Evolutionary conservation across 2,113 vertebrate species (phyloP), one percentile per base, ranked within the genome.

Genomic region (Geococcyx californianus): DNA sequence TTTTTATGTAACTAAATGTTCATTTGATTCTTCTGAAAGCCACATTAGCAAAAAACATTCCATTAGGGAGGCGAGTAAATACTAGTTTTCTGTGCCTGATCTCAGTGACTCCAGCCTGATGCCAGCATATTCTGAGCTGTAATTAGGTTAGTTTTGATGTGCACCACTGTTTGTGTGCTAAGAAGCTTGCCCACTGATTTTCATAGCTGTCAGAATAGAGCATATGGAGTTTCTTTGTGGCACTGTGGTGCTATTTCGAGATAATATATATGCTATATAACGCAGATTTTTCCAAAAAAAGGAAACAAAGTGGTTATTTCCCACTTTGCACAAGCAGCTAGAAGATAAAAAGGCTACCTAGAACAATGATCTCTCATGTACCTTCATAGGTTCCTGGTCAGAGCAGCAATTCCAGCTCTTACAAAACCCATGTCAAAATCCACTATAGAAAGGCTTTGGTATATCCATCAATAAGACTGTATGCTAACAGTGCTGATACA

Each of bases 21-120:
- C 29, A 2, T 74, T 92, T 93, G 68, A 89, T 97, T 96, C 75
- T 87, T 64, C 75, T 85, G 68, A 95, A 94, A 93, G 69, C 31
- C 36, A 55, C 58, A 29, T 74, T 93, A 86, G 78, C 6, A 4
- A 93, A 91, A 94, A 94, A 70, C 89, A 36, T 19, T 51, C 42
- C 47, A 28, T 70, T 90, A 84, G 33, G 3, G 4, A 93, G 11
- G 31, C 33, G 36, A 66, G 14, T 82, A 95, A 94, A 85, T 59
- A 62, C 38, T 68, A 58, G 15, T 83, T 44, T 34, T 62, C 49
- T 31, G 11, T 49, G 25, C 40, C 44, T 72, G 83, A 55, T 68
- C 66, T 92, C 25, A 6, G 25, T 74, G 73, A 52, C 60, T 90
- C 40, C 56, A 87, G 47, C 36, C 45, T 86, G 34, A 86, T 1